Percentiles rank a stretch among this genome's conserved stretches.
These are phyloP conservation scores for Epinotia ramella DNA, from an alignment of 2,888 invertebrate species.

Conservation along the genomic window DNA sequence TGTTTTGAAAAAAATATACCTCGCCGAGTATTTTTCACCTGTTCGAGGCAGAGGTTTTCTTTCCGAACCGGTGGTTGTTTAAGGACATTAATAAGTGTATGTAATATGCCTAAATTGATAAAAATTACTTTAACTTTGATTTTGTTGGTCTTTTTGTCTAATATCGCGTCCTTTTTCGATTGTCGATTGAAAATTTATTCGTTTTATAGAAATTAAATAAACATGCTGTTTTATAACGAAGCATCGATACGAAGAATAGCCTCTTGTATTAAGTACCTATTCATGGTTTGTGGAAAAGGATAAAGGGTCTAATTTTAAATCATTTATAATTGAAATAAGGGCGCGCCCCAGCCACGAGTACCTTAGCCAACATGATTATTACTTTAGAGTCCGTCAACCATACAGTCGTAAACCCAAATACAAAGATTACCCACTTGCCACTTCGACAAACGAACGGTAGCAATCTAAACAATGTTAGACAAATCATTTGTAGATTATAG, in stretches of 20 bases:
- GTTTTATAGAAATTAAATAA: not conserved
- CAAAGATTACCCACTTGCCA: not conserved
- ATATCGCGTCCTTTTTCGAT: not conserved
- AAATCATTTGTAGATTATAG: constrained; percentile 9
- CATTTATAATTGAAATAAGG: not conserved
- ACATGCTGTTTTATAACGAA: not conserved
- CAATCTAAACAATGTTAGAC: not conserved
- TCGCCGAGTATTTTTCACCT: no score
- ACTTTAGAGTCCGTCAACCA: not conserved
- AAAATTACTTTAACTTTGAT: no score
- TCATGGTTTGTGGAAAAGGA: not conserved
- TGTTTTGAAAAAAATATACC: no score
- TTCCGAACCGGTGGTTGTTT: no score
- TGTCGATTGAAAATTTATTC: not conserved
- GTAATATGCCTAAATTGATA: no score
- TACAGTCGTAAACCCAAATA: not conserved
- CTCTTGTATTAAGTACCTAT: no score
- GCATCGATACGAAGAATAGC: no score
- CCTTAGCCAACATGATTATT: not conserved
- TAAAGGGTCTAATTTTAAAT: not conserved
- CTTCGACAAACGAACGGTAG: no score
- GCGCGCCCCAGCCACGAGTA: not conserved
- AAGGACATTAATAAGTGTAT: no score
- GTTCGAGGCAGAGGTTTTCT: no score
- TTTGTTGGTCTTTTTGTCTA: no score